Evolutionary conservation across 2,113 vertebrate species (phyloP).

Genomic region (Muscicapa adusta): DNA sequence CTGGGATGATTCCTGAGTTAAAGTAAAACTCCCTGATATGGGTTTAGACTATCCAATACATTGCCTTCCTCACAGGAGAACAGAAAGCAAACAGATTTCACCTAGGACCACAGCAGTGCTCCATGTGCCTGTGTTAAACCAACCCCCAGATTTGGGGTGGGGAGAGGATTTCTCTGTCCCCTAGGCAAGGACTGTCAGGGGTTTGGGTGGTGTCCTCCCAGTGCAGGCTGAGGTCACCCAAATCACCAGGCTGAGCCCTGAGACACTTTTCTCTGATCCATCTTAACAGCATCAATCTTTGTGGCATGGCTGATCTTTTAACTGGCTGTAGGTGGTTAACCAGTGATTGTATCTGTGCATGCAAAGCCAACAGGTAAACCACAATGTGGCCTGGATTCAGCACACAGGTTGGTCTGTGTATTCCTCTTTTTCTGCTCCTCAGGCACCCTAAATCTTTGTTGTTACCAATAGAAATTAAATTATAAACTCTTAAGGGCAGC

Average conservation of each 20-base stretch:
- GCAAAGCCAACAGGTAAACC: neutral
- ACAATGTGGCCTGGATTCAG: neutral
- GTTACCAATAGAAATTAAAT: neutral
- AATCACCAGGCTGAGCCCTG: neutral
- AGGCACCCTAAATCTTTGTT: neutral
- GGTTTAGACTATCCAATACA: neutral
- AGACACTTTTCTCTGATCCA: neutral
- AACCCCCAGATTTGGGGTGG: fast-evolving
- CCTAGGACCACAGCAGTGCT: fast-evolving
- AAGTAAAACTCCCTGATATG: neutral
- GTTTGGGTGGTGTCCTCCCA: neutral
- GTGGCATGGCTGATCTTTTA: neutral
- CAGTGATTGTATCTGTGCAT: neutral
- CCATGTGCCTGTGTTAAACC: neutral
- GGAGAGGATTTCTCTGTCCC: neutral
- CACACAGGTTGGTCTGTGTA: neutral
- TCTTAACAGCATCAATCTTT: neutral
- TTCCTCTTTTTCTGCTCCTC: neutral
- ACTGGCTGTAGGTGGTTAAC: neutral
- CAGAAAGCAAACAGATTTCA: neutral
- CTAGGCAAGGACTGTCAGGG: neutral
- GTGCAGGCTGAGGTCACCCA: neutral
- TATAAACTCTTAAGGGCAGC: neutral
- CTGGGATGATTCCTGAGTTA: neutral
- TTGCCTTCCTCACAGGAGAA: neutral